Evolutionary conservation across 2,797 vertebrate species (phyloP).

Genomic region (Hapalemur alaotrensis): DNA sequence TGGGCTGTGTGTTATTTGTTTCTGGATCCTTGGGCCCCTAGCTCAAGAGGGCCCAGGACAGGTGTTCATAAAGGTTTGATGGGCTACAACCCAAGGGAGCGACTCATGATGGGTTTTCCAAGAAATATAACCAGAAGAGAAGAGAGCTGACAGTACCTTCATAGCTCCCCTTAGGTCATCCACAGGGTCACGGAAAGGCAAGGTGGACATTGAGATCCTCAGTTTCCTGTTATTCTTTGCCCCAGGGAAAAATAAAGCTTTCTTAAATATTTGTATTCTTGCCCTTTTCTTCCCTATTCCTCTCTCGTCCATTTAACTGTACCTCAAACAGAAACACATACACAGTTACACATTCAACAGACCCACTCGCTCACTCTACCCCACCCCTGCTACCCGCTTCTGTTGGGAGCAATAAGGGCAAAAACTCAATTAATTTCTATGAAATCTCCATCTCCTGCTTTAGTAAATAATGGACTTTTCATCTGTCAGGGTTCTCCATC

Average conservation of each 20-base stretch:
- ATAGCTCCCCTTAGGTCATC: neutral
- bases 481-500: neutral
- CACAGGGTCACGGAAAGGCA: neutral
- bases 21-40: neutral
- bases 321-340: neutral
- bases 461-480: neutral
- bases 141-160: neutral
- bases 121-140: neutral
- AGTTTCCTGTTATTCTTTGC: neutral
- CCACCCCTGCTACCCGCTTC: neutral
- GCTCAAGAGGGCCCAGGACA: neutral
- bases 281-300: neutral
- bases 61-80: neutral
- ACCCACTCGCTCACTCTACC: accelerated
- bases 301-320: neutral
- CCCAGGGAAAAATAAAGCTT: neutral
- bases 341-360: neutral
- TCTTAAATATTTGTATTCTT: neutral
- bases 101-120: neutral
- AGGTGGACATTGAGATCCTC: neutral
- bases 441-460: neutral
- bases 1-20: neutral
- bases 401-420: neutral
- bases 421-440: conserved; percentile 16
- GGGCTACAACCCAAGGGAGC: neutral